Conservation (phyloP, 2,113 vertebrate species). For the Saccopteryx leptura region DNA sequence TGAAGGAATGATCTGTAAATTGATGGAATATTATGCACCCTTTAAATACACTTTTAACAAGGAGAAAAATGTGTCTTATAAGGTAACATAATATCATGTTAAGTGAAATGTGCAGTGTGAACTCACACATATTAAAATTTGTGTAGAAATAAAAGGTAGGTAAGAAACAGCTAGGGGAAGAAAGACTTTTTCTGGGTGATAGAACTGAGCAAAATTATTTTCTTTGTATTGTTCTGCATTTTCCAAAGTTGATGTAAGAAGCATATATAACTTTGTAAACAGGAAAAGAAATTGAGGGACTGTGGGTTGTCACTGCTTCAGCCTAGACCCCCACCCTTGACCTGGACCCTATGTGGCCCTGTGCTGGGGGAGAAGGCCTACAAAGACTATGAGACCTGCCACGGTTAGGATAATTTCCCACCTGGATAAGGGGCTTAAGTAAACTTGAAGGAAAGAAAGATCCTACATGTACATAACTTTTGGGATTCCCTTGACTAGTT, state of each 20-base stretch:
- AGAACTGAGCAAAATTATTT: neutral
- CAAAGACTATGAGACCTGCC: neutral
- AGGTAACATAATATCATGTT: neutral
- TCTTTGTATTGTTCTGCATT: neutral
- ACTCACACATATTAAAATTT: neutral
- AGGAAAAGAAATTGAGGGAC: neutral
- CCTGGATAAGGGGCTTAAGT: neutral
- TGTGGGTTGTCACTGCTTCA: neutral
- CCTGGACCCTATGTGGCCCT: neutral
- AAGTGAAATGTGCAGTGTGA: neutral
- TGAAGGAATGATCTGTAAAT: neutral
- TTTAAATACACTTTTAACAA: neutral
- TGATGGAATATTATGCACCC: too few relatives aligned
- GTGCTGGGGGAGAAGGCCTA: neutral
- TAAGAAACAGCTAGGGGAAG: neutral
- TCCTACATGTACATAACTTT: neutral
- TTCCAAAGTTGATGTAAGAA: neutral
- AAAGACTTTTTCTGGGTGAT: neutral
- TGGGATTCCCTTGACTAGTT: neutral
- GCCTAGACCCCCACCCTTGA: neutral
- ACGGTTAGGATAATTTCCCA: neutral
- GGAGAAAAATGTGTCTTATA: neutral
- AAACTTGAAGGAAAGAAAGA: neutral
- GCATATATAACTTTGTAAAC: neutral
- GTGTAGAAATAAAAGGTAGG: neutral